These are phyloP conservation scores for Drosophila repletoides DNA, from an alignment of 1,140 invertebrate species.

Conservation along the genomic window DNA sequence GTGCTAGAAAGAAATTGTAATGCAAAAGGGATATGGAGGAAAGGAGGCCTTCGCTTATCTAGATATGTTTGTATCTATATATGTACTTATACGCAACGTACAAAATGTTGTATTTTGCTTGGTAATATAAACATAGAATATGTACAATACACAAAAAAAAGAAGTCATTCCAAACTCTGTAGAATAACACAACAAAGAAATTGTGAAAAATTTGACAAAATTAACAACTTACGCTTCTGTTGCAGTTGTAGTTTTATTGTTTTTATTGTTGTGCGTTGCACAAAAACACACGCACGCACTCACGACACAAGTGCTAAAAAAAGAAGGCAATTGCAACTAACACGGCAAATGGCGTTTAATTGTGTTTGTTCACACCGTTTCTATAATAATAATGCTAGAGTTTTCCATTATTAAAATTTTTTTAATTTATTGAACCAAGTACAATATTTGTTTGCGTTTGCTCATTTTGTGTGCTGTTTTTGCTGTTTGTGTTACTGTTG, in stretches of 20 bases:
- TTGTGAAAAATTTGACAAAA: no score
- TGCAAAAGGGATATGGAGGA: no score
- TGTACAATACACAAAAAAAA: conserved; percentile 3
- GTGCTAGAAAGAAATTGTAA: no score
- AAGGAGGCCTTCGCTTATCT: no score
- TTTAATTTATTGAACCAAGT: conserved; percentile 30
- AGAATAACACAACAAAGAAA: background rate
- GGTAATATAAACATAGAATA: background rate
- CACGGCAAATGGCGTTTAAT: conserved; percentile 27
- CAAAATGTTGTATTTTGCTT: conserved; percentile 12
- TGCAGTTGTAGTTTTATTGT: conserved; percentile 18
- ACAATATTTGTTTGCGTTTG: conserved; percentile 42
- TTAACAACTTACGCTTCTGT: conserved; percentile 36
- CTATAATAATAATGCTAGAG: conserved; percentile 12
- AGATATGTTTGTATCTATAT: background rate
- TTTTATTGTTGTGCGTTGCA: conserved; percentile 23
- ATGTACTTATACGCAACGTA: background rate
- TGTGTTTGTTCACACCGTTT: conserved; percentile 27
- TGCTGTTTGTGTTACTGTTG: conserved; percentile 16
- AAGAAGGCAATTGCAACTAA: conserved; percentile 2
- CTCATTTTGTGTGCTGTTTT: conserved; percentile 40
- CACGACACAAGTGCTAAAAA: background rate
- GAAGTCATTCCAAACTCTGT: background rate
- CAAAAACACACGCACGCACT: conserved; percentile 16
- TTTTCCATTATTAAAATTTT: conserved; percentile 25